phyloP scores from a whole-genome alignment of 2,113 vertebrate genomes.

The Stomatorhinus ivindoensis region DNA sequence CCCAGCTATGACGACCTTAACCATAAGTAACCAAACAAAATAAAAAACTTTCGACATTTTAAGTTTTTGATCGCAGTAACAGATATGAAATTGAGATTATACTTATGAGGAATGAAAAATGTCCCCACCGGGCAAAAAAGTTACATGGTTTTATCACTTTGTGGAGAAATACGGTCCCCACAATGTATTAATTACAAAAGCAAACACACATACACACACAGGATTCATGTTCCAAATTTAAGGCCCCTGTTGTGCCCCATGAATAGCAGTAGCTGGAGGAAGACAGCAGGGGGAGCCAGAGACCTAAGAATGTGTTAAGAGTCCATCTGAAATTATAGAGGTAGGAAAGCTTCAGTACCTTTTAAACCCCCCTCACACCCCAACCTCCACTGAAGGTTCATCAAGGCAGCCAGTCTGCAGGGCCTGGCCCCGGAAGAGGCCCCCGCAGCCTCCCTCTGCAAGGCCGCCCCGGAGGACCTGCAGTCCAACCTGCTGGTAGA shows the following conservation, averaged over 20 bases:
- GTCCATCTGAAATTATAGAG: not conserved
- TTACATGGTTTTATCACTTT: not conserved
- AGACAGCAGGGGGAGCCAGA: not conserved
- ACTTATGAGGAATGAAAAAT: not conserved
- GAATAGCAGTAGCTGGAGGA: not conserved
- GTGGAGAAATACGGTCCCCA: not conserved
- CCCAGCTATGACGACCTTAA: not conserved
- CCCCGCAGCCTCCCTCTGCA: conserved; percentile 72
- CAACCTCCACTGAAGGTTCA: conserved; percentile 63
- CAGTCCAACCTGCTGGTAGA: conserved; percentile 68
- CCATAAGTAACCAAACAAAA: not conserved
- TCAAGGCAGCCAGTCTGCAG: conserved; percentile 84
- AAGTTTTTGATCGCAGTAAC: not conserved
- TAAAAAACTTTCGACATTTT: not conserved
- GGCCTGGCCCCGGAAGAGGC: conserved; percentile 86
- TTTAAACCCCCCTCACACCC: not conserved
- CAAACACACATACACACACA: not conserved
- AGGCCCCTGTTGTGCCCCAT: not conserved
- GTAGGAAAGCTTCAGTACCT: not conserved
- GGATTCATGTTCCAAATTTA: too few species aligned
- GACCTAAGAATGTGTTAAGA: not conserved
- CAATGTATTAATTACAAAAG: not conserved
- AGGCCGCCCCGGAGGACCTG: conserved; percentile 71
- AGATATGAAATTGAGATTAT: too few species aligned
- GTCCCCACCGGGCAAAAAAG: not conserved